A percentile compares a stretch with the other conserved stretches of the same genome.
Evolutionary conservation across 2,888 invertebrate genomes (phyloP).

Genomic region (Laspeyria flexula): DNA sequence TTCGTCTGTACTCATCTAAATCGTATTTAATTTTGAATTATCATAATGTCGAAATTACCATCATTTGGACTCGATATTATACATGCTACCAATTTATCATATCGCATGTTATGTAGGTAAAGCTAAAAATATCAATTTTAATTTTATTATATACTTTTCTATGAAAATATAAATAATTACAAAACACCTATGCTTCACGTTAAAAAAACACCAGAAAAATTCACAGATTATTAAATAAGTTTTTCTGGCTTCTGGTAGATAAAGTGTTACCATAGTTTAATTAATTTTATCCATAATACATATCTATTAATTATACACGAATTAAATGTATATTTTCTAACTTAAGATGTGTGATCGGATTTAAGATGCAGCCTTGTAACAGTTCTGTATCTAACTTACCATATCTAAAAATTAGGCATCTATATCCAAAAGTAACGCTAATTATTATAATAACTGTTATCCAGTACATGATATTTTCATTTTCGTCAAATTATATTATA

Average conservation of each 20-base stretch:
- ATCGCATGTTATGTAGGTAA: constrained; percentile 13
- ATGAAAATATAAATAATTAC: too few species aligned
- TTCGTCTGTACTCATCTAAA: too few species aligned
- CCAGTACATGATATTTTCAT: constrained; percentile 27
- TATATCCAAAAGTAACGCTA: constrained; percentile 31
- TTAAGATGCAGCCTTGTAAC: constrained; percentile 64
- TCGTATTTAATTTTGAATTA: too few species aligned
- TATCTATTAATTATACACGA: constrained; percentile 78
- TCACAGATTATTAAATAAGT: constrained; percentile 17
- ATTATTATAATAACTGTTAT: constrained; percentile 25
- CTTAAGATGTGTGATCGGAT: constrained; percentile 67
- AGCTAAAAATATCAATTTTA: constrained; percentile 5
- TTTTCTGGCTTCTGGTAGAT: constrained; percentile 53
- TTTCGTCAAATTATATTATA: constrained; percentile 32
- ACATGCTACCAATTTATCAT: constrained; percentile 7
- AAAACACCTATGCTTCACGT: constrained; percentile 12
- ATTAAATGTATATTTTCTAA: constrained; percentile 75
- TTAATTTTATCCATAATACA: constrained; percentile 69
- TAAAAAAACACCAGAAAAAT: too few species aligned
- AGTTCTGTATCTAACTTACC: constrained; percentile 65
- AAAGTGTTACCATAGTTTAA: constrained; percentile 82
- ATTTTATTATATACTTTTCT: too few species aligned
- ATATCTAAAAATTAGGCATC: constrained; percentile 59
- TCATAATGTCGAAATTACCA: too few species aligned
- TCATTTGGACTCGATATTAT: too few species aligned